Conservation (phyloP, 2,113 vertebrate genomes). For the Nycticryphes semicollaris region DNA sequence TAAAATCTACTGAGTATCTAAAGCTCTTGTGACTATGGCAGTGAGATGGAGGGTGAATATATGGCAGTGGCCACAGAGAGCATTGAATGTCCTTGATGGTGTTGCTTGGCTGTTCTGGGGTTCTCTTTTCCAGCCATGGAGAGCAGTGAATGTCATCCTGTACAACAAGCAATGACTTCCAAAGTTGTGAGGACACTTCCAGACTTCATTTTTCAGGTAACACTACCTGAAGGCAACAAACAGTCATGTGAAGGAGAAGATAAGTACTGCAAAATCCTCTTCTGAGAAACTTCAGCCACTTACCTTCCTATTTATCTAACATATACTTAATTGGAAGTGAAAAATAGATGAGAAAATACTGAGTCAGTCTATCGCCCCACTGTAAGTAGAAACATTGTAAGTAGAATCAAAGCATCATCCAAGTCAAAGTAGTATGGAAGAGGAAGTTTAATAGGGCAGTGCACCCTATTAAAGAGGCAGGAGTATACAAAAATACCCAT, state of each 20-base stretch:
- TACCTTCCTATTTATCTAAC: background rate
- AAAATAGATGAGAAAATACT: background rate
- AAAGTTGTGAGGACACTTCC: background rate
- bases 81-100: accelerated
- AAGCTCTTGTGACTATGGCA: background rate
- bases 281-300: background rate
- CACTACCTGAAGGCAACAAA: background rate
- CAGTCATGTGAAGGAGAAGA: background rate
- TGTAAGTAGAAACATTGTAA: background rate
- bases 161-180: background rate
- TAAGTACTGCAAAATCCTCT: background rate
- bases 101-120: background rate
- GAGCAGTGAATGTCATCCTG: background rate
- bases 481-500: background rate
- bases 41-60: background rate
- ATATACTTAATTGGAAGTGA: background rate
- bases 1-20: background rate
- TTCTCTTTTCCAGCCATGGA: background rate
- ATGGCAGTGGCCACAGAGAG: background rate
- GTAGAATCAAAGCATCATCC: background rate
- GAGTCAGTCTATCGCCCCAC: background rate
- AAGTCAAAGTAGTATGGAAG: background rate
- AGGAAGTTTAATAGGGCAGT: background rate
- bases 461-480: background rate
- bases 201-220: background rate